phyloP scores from a whole-genome alignment of 2,113 vertebrate genomes.

The Monopterus albus region DNA sequence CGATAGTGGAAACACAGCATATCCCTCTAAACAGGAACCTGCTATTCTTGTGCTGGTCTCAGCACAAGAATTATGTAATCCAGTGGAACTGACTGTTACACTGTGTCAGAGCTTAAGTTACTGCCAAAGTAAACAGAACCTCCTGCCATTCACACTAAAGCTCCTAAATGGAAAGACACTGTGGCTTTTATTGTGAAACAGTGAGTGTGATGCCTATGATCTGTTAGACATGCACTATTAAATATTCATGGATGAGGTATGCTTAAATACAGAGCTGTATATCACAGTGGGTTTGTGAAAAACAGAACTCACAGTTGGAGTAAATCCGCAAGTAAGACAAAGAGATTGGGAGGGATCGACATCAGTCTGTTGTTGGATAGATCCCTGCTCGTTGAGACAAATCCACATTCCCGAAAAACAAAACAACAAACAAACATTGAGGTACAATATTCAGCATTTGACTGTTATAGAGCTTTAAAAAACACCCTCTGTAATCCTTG shows the following conservation, averaged over 20 bases:
- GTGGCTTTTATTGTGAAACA: neutral
- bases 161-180: too few species aligned
- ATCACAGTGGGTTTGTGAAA: slow-evolving; percentile 10
- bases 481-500: neutral
- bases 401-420: slow-evolving; percentile 20
- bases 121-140: too few species aligned
- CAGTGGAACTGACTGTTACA: too few species aligned
- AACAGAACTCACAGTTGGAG: slow-evolving; percentile 91
- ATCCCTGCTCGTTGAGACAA: slow-evolving; percentile 84
- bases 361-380: slow-evolving; percentile 91
- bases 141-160: too few species aligned
- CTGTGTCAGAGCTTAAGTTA: too few species aligned
- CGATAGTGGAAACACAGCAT: too few species aligned
- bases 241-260: neutral
- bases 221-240: neutral
- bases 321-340: slow-evolving; percentile 90
- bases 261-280: neutral
- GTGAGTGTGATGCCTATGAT: too few species aligned
- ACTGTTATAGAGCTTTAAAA: neutral
- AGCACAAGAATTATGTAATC: too few species aligned
- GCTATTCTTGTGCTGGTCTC: too few species aligned
- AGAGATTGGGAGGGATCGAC: slow-evolving; percentile 85
- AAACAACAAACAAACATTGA: slow-evolving; percentile 7
- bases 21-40: too few species aligned
- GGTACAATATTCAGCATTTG: neutral